A percentile compares a stretch with the other conserved stretches of the same genome.
Conservation (phyloP, 1,140 invertebrate genomes). For the Ceratina japonica region DNA sequence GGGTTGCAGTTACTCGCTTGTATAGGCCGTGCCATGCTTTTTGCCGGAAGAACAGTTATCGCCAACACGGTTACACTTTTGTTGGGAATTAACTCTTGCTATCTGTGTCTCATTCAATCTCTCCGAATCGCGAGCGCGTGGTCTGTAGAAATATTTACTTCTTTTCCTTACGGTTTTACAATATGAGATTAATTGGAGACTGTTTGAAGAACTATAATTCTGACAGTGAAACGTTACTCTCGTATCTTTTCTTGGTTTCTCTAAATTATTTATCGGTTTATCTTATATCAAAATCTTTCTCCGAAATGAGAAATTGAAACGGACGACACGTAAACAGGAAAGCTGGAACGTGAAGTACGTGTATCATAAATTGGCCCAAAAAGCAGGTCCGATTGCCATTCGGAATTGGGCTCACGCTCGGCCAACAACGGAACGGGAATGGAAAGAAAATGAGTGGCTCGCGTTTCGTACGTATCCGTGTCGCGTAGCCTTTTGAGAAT, state of each 20-base stretch:
- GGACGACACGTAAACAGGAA: background rate
- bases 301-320: too few relatives aligned
- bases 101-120: too few relatives aligned
- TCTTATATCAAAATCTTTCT: too few relatives aligned
- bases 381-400: background rate
- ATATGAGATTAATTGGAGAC: too few relatives aligned
- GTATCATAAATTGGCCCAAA: background rate
- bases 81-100: background rate
- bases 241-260: too few relatives aligned
- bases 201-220: too few relatives aligned
- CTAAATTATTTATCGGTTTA: too few relatives aligned
- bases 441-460: background rate
- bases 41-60: background rate
- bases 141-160: too few relatives aligned
- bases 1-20: background rate
- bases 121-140: too few relatives aligned
- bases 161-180: too few relatives aligned
- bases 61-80: background rate
- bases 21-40: background rate
- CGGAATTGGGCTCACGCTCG: conserved; percentile 2
- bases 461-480: background rate
- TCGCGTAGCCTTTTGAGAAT: conserved; percentile 13
- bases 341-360: background rate
- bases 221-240: too few relatives aligned
- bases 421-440: background rate